Base-by-base conservation (phyloP, 2,888 invertebrate species). In the Papilio demoleus region DNA sequence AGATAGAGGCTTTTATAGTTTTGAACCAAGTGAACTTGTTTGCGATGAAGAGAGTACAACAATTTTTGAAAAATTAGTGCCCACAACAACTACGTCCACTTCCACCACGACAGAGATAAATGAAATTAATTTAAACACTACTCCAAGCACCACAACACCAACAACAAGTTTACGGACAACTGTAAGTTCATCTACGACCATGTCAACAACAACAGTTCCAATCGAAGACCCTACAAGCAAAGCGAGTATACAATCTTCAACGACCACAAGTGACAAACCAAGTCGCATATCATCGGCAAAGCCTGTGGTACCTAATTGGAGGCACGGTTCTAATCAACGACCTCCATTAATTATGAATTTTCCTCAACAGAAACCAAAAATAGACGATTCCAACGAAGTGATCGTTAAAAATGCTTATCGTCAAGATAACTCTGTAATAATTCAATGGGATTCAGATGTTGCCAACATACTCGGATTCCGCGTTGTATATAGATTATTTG, bases 361-460 rank as follows among this genome's bases (percentile, higher is more conserved):
- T 77, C 95, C 95, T 8, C 94, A 94, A 34, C 94, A 95, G 73
- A 94, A 94, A 79, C 84, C 93, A 2, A 95, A 95, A 77, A 92
- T 95, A 62, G 94, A 93, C 73, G 95, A 95, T 73, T 89, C 93
- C 69, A 95, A 95, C 75, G 97, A 97, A 82, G 97, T 98, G 24
- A 94, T 96, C 73, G 96, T 97, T 38, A 96, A 97, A 84, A 97
- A 96, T 79, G 97, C 97, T 11, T 96, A 96, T 81, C 92, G 96
- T 73, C 96, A 97, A 86, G 97, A 97, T 77, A 97, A 95, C 83
- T 95, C 97, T 0, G 97, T 98, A 22, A 96, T 97, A 77, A 97
- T 98, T 74, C 97, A 97, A 81, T 98, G 98, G 98, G 97, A 97
- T 80, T 97, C 97, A 1, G 96, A 97, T 79, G 96, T 96, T 12